phyloP scores from a whole-genome alignment of 2,888 invertebrate genomes.

The Bugulina stolonifera region DNA sequence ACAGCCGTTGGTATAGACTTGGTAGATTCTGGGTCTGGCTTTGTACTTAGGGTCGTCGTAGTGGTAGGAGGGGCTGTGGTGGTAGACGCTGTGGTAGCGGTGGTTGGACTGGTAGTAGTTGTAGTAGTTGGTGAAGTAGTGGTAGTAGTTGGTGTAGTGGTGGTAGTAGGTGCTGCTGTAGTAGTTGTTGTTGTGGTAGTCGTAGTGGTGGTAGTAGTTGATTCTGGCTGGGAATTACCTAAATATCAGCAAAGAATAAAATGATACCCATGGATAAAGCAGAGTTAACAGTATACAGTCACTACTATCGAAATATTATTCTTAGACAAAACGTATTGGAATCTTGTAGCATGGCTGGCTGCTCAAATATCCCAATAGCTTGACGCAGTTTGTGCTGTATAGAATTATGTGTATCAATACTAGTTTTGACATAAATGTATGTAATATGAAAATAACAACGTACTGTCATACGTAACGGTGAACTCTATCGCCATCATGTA shows the following conservation, averaged over 20 bases:
- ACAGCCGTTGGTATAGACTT: neutral
- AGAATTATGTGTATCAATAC: too few species aligned
- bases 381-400: too few species aligned
- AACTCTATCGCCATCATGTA: neutral
- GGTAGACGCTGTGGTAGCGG: neutral
- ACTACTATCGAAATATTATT: too few species aligned
- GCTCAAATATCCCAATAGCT: too few species aligned
- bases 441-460: neutral
- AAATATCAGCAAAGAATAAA: too few species aligned
- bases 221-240: neutral
- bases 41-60: neutral
- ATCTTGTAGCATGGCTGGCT: too few species aligned
- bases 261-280: too few species aligned
- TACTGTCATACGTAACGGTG: constrained; percentile 1
- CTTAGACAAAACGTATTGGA: too few species aligned
- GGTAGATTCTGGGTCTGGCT: neutral
- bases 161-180: neutral
- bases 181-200: neutral
- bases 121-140: constrained; percentile 1
- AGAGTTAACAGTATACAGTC: too few species aligned
- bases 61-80: neutral
- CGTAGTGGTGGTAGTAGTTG: constrained; percentile 9
- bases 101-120: neutral
- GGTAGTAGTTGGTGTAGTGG: neutral
- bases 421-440: too few species aligned